A percentile compares a stretch with the other conserved stretches of the same genome.
phyloP scores from a whole-genome alignment of 2,797 vertebrate genomes.

The Buceros bicornis region DNA sequence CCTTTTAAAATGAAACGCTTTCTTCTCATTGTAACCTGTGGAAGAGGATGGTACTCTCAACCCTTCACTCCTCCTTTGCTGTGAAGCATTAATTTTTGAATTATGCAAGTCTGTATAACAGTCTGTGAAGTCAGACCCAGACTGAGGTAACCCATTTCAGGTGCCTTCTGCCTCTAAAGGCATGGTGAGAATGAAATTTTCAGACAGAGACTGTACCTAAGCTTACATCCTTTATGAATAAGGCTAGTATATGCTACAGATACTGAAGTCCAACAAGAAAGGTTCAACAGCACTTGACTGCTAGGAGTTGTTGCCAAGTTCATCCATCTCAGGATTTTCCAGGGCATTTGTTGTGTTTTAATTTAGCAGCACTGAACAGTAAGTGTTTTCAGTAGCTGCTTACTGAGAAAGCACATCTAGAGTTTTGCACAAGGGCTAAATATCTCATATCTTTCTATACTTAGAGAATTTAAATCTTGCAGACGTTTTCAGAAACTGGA shows the following conservation, averaged over 20 bases:
- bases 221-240: background rate
- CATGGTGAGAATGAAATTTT: background rate
- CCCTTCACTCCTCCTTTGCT: background rate
- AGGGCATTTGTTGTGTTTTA: background rate
- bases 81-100: background rate
- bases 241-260: background rate
- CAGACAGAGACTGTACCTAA: background rate
- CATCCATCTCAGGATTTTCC: background rate
- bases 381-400: slow-evolving; percentile 6
- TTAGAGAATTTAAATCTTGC: background rate
- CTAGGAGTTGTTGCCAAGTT: background rate
- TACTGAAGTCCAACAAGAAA: background rate
- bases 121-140: background rate
- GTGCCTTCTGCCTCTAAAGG: background rate
- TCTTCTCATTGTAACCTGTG: background rate
- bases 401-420: background rate
- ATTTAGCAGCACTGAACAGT: background rate
- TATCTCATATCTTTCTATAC: background rate
- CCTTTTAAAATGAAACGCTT: background rate
- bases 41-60: background rate
- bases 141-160: background rate
- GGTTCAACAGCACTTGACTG: background rate
- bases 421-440: background rate
- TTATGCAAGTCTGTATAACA: background rate
- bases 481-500: background rate